Conservation (phyloP, 2,888 invertebrate species). For the Leucophenga maculata region DNA sequence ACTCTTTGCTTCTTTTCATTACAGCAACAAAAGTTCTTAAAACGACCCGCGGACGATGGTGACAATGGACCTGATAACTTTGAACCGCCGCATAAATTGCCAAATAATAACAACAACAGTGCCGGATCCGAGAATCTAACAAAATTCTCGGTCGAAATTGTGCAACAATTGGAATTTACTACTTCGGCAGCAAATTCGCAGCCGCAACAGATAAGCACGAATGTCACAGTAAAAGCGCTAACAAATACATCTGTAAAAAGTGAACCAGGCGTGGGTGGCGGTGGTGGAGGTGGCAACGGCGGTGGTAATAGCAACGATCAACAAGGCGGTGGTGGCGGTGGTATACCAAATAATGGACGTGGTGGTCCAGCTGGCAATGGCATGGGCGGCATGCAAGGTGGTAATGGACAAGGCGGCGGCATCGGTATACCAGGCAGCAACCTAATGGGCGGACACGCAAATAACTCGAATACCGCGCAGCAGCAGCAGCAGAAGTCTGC, state of each 20-base stretch:
- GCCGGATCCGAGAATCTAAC: conserved; percentile 73
- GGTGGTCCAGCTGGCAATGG: conserved; percentile 60
- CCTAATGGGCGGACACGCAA: conserved; percentile 71
- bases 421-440: conserved; percentile 53
- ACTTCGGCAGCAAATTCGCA: conserved; percentile 89
- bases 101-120: conserved; percentile 67
- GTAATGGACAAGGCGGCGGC: conserved; percentile 57
- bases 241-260: conserved; percentile 77
- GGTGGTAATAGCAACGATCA: conserved; percentile 45
- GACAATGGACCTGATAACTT: conserved; percentile 72
- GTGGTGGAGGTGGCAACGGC: conserved; percentile 49
- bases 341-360: conserved; percentile 55
- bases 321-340: conserved; percentile 50
- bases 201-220: conserved; percentile 91
- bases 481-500: conserved; percentile 66
- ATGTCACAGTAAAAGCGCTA: conserved; percentile 90
- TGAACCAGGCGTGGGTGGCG: conserved; percentile 68
- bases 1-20: conserved; percentile 36
- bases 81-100: conserved; percentile 85
- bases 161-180: conserved; percentile 91
- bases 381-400: conserved; percentile 53
- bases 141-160: conserved; percentile 93
- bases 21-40: conserved; percentile 89
- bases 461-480: conserved; percentile 69
- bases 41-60: conserved; percentile 80